Percentiles rank a stretch among this genome's conserved stretches.
Conservation (phyloP, 1,140 invertebrate genomes). For the Triops cancriformis region DNA sequence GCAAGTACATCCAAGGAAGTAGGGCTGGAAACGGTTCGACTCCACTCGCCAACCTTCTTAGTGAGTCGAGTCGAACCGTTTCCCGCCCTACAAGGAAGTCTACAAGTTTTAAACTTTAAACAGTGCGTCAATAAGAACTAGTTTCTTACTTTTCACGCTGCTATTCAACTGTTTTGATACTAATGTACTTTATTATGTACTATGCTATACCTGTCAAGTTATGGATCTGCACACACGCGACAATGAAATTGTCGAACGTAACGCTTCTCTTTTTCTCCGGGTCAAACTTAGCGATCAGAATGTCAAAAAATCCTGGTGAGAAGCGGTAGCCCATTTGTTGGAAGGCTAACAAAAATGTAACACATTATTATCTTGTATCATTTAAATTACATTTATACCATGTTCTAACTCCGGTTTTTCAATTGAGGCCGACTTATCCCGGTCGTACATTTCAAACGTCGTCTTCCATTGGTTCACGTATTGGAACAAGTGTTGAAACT, state of each 20-base stretch:
- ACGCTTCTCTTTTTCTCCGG: conserved; percentile 51
- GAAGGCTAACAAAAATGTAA: conserved; percentile 50
- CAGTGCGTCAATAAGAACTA: too few species aligned
- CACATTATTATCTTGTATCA: conserved; percentile 29
- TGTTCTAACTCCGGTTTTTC: conserved; percentile 66
- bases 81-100: too few species aligned
- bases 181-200: neutral
- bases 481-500: conserved; percentile 77
- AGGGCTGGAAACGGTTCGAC: too few species aligned
- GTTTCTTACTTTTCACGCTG: too few species aligned
- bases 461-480: conserved; percentile 56
- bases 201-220: conserved; percentile 53
- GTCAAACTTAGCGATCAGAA: conserved; percentile 57
- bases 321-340: conserved; percentile 82
- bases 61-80: too few species aligned
- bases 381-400: conserved; percentile 43
- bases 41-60: too few species aligned
- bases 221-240: conserved; percentile 76
- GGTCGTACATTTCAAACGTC: conserved; percentile 72
- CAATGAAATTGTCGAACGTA: conserved; percentile 79
- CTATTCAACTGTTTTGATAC: too few species aligned
- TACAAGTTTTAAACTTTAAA: too few species aligned
- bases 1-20: too few species aligned
- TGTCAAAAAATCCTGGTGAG: conserved; percentile 63
- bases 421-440: conserved; percentile 70